phyloP scores from a whole-genome alignment of 1,140 invertebrate species.

The Drosophila watanabei region DNA sequence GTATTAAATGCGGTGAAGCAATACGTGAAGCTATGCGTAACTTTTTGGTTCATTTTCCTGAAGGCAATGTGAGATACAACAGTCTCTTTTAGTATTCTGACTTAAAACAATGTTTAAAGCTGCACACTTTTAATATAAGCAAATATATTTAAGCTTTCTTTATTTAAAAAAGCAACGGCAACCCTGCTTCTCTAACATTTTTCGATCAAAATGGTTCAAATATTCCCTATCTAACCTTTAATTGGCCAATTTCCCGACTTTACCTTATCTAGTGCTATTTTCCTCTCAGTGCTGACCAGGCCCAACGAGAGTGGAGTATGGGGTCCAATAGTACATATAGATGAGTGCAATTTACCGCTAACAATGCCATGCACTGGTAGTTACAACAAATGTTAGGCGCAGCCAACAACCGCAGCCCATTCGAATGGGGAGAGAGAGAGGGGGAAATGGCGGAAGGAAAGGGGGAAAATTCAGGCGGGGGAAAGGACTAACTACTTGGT shows the following conservation, averaged over 20 bases:
- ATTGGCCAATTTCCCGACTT: background rate
- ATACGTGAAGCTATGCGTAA: too few species aligned
- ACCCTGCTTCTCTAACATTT: background rate
- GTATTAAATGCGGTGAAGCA: too few species aligned
- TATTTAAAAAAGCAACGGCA: background rate
- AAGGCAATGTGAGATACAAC: too few species aligned
- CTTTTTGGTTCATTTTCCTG: too few species aligned
- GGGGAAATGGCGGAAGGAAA: background rate
- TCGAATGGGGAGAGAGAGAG: background rate
- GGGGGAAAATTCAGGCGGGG: background rate
- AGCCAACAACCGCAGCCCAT: slow-evolving; percentile 72
- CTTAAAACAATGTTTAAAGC: background rate
- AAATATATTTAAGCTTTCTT: background rate
- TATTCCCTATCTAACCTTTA: background rate
- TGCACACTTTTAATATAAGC: too few species aligned
- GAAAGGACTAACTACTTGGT: slow-evolving; percentile 73
- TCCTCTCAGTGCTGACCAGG: slow-evolving; percentile 21
- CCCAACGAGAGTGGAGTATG: slow-evolving; percentile 16
- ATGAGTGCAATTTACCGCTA: slow-evolving; percentile 84
- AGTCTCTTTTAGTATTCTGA: background rate
- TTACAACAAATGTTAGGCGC: slow-evolving; percentile 82
- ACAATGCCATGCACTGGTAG: slow-evolving; percentile 81
- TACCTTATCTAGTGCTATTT: background rate
- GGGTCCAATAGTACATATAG: slow-evolving; percentile 70
- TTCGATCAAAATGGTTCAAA: too few species aligned